Conservation (phyloP, 1,140 invertebrate species). For the Mesaphorura yosii region DNA sequence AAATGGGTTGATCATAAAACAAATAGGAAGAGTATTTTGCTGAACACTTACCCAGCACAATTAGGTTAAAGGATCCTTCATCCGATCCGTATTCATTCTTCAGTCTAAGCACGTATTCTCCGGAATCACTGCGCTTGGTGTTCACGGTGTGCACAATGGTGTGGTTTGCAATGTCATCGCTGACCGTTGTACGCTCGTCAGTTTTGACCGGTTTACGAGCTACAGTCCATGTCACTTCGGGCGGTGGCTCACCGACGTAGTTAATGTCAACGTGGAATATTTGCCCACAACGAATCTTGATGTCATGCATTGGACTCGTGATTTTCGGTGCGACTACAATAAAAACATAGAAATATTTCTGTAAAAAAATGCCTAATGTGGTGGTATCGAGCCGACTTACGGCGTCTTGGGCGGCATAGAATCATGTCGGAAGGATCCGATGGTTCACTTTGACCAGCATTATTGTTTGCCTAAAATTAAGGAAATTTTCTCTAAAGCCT, state of each 20-base stretch:
- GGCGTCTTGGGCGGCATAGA: constrained; percentile 68
- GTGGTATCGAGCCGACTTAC: too few relatives aligned
- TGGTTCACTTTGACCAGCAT: constrained; percentile 88
- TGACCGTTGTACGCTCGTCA: constrained; percentile 70
- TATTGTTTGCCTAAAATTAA: too few relatives aligned
- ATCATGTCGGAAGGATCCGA: constrained; percentile 83
- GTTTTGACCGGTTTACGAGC: constrained; percentile 57
- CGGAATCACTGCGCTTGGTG: constrained; percentile 69
- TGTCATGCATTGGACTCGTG: constrained; percentile 72
- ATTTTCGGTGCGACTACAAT: constrained; percentile 91
- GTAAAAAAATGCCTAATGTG: too few relatives aligned
- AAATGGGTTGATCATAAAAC: too few relatives aligned
- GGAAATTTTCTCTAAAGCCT: too few relatives aligned
- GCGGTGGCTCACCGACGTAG: constrained; percentile 79
- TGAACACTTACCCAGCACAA: too few relatives aligned
- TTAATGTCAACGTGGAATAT: constrained; percentile 85
- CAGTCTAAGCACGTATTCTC: constrained; percentile 63
- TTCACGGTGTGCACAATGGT: constrained; percentile 84
- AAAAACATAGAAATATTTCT: constrained; percentile 38
- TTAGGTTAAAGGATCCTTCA: constrained; percentile 76
- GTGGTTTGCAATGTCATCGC: constrained; percentile 76
- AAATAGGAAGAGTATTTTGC: too few relatives aligned
- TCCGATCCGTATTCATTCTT: constrained; percentile 81
- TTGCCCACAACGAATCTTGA: constrained; percentile 79
- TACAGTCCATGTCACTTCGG: constrained; percentile 73